phyloP scores from a whole-genome alignment of 2,113 vertebrate species.

The Speoplatyrhinus poulsoni region DNA sequence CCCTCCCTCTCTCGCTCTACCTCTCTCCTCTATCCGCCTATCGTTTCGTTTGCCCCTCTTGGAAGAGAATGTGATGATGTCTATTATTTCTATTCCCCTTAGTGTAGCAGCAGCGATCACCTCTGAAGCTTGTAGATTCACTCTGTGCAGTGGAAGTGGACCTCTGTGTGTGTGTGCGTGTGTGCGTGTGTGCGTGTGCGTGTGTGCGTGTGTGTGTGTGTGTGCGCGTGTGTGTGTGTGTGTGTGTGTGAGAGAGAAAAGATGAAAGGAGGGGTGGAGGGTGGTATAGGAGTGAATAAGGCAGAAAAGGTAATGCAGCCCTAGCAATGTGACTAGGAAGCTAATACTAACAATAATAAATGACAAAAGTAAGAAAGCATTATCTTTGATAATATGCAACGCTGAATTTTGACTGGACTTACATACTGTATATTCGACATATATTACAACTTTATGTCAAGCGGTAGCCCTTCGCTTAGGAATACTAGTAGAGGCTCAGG shows the following conservation, averaged over 20 bases:
- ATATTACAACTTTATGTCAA: too few relatives aligned
- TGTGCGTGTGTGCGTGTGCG: conserved; percentile 12
- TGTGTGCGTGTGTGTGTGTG: conserved; percentile 31
- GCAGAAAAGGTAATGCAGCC: conserved; percentile 1
- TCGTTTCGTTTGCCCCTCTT: conserved; percentile 34
- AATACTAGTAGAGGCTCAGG: too few relatives aligned
- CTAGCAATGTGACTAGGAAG: too few relatives aligned
- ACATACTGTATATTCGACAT: too few relatives aligned
- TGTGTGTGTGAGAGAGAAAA: conserved; percentile 20
- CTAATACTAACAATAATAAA: too few relatives aligned
- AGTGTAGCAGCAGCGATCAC: conserved; percentile 40
- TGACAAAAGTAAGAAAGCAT: too few relatives aligned
- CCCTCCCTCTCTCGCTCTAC: conserved; percentile 41
- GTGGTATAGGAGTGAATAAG: conserved; percentile 34
- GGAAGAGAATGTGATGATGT: conserved; percentile 35
- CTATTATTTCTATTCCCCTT: conserved; percentile 49
- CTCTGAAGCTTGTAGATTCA: conserved; percentile 63
- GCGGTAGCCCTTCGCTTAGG: too few relatives aligned
- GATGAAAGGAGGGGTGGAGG: conserved; percentile 14
- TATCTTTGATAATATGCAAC: too few relatives aligned
- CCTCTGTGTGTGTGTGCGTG: conserved; percentile 37
- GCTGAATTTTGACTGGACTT: too few relatives aligned
- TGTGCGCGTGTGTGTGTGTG: conserved; percentile 22
- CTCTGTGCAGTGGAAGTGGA: conserved; percentile 53
- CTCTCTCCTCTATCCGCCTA: conserved; percentile 4